Evolutionary conservation across 2,888 invertebrate species (phyloP).

Genomic region (Villa cingulata): DNA sequence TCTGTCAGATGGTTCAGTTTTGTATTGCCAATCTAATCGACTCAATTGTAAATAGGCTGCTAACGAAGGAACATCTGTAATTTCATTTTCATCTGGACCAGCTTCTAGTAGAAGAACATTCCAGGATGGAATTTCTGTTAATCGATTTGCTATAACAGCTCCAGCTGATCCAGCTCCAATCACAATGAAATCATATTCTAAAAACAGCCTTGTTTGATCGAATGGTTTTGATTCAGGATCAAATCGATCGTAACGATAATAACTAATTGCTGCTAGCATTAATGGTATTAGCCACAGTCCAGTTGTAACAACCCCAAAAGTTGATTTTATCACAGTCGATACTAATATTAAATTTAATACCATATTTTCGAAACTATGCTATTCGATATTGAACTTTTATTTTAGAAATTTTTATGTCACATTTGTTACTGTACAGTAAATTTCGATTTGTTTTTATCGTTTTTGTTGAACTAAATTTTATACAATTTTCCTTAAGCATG

Average conservation of each 20-base stretch:
- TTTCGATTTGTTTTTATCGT: background rate
- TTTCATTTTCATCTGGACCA: conserved; percentile 78
- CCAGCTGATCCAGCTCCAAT: conserved; percentile 83
- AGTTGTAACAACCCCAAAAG: conserved; percentile 59
- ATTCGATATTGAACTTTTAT: no score
- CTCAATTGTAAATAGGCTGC: conserved; percentile 77
- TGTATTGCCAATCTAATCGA: conserved; percentile 80
- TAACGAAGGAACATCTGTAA: conserved; percentile 73
- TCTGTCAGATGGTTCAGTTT: conserved; percentile 67
- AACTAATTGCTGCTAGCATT: conserved; percentile 65
- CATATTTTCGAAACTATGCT: conserved; percentile 37
- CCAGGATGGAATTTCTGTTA: conserved; percentile 65
- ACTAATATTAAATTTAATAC: conserved; percentile 60
- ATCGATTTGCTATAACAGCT: conserved; percentile 70
- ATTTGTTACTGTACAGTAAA: background rate
- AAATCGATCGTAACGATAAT: conserved; percentile 62
- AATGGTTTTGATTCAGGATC: conserved; percentile 68
- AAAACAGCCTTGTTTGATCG: conserved; percentile 49
- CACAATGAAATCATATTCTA: conserved; percentile 74
- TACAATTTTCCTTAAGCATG: no score
- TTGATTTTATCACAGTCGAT: conserved; percentile 60
- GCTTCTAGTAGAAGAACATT: conserved; percentile 68
- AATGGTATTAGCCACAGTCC: conserved; percentile 75
- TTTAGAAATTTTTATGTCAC: background rate
- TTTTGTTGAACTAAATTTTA: no score